A percentile compares a stretch with the other conserved stretches of the same genome.
phyloP scores from a whole-genome alignment of 1,140 invertebrate genomes.

The Bombus ignitus region DNA sequence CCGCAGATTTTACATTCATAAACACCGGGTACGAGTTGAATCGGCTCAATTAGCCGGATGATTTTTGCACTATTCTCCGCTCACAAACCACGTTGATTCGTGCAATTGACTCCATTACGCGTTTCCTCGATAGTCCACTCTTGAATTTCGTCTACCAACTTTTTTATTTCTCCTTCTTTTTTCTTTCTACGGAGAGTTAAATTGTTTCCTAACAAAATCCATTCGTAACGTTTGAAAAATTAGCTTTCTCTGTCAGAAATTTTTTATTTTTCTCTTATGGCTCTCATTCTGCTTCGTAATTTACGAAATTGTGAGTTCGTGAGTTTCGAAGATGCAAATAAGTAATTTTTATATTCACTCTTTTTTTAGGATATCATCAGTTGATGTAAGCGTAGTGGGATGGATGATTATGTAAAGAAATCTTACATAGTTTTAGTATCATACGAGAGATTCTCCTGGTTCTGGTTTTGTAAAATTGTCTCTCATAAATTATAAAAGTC shows the following conservation, averaged over 20 bases:
- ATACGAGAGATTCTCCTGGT: too few species aligned
- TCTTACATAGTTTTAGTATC: not conserved
- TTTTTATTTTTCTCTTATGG: not conserved
- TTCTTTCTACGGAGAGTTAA: not conserved
- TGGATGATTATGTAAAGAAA: not conserved
- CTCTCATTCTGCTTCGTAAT: not conserved
- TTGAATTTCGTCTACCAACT: not conserved
- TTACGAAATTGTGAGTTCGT: not conserved
- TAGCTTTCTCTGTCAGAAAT: not conserved
- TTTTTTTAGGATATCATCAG: too few species aligned
- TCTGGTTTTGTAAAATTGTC: too few species aligned
- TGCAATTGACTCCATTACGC: not conserved
- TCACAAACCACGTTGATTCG: slow-evolving; percentile 21
- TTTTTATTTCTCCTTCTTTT: not conserved
- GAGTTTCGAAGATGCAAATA: not conserved
- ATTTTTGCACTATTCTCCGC: not conserved
- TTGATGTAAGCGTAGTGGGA: too few species aligned
- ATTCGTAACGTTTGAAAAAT: not conserved
- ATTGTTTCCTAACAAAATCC: not conserved
- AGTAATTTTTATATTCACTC: too few species aligned
- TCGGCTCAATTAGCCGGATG: slow-evolving; percentile 18
- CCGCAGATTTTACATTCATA: slow-evolving; percentile 25
- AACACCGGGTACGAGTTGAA: slow-evolving; percentile 18
- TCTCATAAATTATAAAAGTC: too few species aligned
- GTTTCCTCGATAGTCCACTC: not conserved